These are phyloP conservation scores for Urocitellus parryii DNA, from an alignment of 2,113 vertebrate genomes.

Conservation along the genomic window DNA sequence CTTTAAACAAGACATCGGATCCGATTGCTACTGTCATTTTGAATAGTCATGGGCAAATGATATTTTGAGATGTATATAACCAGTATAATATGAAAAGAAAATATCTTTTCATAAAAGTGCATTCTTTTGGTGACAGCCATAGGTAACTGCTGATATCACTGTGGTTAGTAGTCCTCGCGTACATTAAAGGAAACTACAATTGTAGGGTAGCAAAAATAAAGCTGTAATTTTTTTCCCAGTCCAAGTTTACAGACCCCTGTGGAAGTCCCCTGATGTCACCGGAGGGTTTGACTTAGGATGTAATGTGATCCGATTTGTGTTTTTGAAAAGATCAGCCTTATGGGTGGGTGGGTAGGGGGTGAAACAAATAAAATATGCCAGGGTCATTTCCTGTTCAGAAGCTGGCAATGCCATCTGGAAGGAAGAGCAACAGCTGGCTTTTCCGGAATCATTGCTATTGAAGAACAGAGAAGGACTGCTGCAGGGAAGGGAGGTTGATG, in stretches of 20 bases:
- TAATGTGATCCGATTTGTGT: background rate
- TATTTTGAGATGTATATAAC: background rate
- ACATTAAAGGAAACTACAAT: constrained; percentile 28
- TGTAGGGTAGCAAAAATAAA: constrained; percentile 12
- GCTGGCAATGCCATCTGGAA: background rate
- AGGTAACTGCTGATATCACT: background rate
- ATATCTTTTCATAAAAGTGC: background rate
- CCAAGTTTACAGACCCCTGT: background rate
- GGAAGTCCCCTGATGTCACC: background rate
- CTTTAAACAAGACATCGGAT: constrained; percentile 15
- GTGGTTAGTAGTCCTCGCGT: background rate
- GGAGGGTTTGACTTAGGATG: background rate
- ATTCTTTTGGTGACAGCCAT: background rate
- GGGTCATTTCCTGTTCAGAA: constrained; percentile 14
- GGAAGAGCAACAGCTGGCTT: background rate
- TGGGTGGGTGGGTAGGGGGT: background rate
- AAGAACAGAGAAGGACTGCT: background rate
- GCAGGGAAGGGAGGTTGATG: background rate
- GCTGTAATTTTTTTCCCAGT: background rate
- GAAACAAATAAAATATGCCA: background rate
- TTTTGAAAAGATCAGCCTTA: background rate
- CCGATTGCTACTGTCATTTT: constrained; percentile 18
- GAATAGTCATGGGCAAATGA: background rate
- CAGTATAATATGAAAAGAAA: constrained; percentile 2
- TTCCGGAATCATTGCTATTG: background rate